Evolutionary conservation across 2,797 vertebrate genomes (phyloP).

Genomic region (Anas bahamensis): DNA sequence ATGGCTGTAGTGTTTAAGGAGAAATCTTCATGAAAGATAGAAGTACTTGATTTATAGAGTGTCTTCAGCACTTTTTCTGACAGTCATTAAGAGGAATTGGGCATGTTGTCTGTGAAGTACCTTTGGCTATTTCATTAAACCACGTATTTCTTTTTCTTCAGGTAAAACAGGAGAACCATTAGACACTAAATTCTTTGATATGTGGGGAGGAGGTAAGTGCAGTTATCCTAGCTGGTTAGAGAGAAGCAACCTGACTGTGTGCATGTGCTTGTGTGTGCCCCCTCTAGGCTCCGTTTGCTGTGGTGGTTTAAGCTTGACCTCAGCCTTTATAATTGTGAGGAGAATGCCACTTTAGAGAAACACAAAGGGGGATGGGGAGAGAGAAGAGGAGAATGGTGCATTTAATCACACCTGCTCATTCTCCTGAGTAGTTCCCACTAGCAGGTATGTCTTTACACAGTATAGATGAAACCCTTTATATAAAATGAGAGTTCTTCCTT

Average conservation of each 20-base stretch:
- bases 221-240: neutral
- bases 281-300: neutral
- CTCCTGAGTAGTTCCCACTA: neutral
- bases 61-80: neutral
- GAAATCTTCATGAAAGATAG: neutral
- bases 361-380: neutral
- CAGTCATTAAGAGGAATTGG: neutral
- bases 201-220: constrained; percentile 95
- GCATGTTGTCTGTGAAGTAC: neutral
- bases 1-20: neutral
- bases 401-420: neutral
- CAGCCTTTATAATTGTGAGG: neutral
- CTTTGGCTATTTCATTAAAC: neutral
- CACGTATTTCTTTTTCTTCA: constrained; percentile 66
- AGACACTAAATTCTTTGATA: constrained; percentile 88
- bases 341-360: neutral
- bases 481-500: neutral
- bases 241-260: neutral
- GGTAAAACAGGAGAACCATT: constrained; percentile 87
- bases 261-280: too few species aligned
- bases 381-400: neutral
- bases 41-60: neutral
- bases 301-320: neutral
- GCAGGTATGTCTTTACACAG: neutral
- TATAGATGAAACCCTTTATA: neutral